phyloP scores from a whole-genome alignment of 2,113 vertebrate genomes.

The Coregonus clupeaformis region DNA sequence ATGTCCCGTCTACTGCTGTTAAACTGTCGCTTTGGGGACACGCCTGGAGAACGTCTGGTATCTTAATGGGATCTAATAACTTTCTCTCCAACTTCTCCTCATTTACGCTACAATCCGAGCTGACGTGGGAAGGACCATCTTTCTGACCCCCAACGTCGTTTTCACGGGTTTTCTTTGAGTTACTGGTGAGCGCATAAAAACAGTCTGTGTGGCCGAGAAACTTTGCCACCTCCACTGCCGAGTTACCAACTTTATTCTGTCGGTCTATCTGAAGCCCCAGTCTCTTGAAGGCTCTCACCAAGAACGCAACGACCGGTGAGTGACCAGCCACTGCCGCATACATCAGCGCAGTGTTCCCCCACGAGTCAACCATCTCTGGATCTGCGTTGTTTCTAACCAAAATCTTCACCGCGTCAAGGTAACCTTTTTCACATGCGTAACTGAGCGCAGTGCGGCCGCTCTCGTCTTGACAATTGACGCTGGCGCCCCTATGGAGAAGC shows the following conservation, averaged over 20 bases:
- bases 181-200: constrained; percentile 53
- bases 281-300: constrained; percentile 73
- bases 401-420: constrained; percentile 67
- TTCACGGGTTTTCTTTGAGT: constrained; percentile 38
- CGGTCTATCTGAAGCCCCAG: constrained; percentile 71
- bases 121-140: constrained; percentile 2
- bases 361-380: constrained; percentile 65
- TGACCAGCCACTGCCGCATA: constrained; percentile 65
- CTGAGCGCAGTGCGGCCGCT: constrained; percentile 70
- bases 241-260: constrained; percentile 73
- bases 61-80: constrained; percentile 21
- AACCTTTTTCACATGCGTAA: constrained; percentile 69
- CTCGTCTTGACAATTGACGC: constrained; percentile 64
- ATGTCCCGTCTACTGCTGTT: background rate
- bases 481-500: constrained; percentile 67
- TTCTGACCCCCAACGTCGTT: background rate
- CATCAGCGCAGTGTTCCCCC: constrained; percentile 73
- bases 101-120: background rate
- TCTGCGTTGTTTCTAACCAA: constrained; percentile 70
- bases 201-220: constrained; percentile 71
- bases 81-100: constrained; percentile 3
- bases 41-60: constrained; percentile 12
- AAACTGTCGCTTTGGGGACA: background rate
- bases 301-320: constrained; percentile 62
- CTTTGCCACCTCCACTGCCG: constrained; percentile 65